Evolutionary conservation across 1,140 invertebrate species (phyloP), one percentile per base, ranked within the genome.

Genomic region (Bombus haemorrhoidalis): DNA sequence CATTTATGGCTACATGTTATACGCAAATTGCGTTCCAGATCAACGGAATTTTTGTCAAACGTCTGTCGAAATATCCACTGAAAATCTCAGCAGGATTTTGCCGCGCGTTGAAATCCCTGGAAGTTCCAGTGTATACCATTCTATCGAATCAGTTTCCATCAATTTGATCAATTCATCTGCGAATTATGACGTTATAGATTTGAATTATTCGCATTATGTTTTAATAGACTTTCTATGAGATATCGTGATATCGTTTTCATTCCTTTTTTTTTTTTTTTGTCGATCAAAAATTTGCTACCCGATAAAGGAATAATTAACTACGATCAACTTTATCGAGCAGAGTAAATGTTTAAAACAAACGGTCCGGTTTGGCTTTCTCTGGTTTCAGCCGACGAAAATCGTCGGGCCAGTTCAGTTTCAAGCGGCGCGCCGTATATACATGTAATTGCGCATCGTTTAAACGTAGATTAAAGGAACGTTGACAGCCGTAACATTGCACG

Each of bases 71-170:
- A 85, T 81, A 15, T 37, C 28, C 57, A n/a, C 72, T 59, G 73
- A 87, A 90, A 89, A 87, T 87, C 71, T 57, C 75, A 41, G 32
- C 53, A 74, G 69, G 78, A 90, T 89, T 62, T 87, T 64, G 28
- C 88, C 84, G 76, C 77, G 86, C 89, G 74, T 88, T 87, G 89
- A 90, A 90, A 73, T 90, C 89, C 86, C 86, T 88, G 68, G 71
- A 68, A 68, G 68, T 73, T 39, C 34, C 47, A 34, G 28, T 34
- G 47, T 73, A 28, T 15, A 28, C 71, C 25, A 41, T 57, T 37
- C 39, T 39, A 62, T 64, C 25, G 41, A 77, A 86, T 71, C 43
- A 57, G 37, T 41, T 32, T 28, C 34, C 47, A 53, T 81, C 81
- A 34, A 69, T n/a, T 43, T 64, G 62, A 3, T 41, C 25, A 28